phyloP scores from a whole-genome alignment of 23 tunicate genomes.

The Trididemnum nubilum region DNA sequence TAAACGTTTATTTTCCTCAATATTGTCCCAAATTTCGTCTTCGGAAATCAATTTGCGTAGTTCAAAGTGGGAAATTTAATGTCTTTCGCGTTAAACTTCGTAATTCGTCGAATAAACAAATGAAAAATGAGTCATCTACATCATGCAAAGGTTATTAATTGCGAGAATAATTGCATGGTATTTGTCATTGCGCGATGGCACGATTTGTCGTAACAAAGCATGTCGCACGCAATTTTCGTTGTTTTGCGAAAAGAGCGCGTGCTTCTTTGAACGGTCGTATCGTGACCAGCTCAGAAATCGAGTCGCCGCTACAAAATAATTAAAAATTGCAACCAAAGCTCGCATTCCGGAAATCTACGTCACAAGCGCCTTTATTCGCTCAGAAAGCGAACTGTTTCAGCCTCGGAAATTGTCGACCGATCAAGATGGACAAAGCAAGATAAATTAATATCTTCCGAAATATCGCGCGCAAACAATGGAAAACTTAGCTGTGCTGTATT shows the following conservation, averaged over 20 bases:
- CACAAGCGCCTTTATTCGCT: constrained; percentile 1
- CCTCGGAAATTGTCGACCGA: background rate
- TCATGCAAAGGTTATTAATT: too few relatives aligned
- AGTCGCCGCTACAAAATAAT: constrained; percentile 13
- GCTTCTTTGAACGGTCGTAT: background rate
- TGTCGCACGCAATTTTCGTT: background rate
- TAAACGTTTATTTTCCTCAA: too few relatives aligned
- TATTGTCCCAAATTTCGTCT: too few relatives aligned
- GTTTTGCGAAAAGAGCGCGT: background rate
- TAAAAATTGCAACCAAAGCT: background rate
- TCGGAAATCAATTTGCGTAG: too few relatives aligned
- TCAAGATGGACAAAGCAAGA: background rate
- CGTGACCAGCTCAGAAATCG: background rate
- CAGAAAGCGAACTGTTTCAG: background rate
- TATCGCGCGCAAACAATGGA: too few relatives aligned
- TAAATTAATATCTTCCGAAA: too few relatives aligned
- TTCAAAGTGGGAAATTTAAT: too few relatives aligned
- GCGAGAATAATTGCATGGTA: background rate
- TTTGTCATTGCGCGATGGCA: background rate
- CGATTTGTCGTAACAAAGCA: background rate
- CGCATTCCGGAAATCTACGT: constrained; percentile 21
- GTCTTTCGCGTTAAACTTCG: too few relatives aligned
- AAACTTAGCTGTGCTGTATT: too few relatives aligned
- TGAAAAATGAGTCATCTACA: too few relatives aligned
- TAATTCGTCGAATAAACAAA: too few relatives aligned